Evolutionary conservation across 2,797 vertebrate species (phyloP).

Genomic region (Amblyopsis hoosieri): DNA sequence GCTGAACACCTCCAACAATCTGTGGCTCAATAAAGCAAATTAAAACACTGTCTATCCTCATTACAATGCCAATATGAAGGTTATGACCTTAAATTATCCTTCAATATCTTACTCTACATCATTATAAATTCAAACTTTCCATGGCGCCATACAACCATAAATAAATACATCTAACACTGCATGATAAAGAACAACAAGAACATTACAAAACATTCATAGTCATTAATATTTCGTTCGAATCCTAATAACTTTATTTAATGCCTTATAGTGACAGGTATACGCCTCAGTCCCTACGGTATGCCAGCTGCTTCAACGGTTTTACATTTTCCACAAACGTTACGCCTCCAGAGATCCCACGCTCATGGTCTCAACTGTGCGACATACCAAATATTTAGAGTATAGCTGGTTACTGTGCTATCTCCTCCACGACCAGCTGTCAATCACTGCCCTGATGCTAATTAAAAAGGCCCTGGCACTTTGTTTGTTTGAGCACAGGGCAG

Average conservation of each 20-base stretch:
- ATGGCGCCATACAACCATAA: conserved; percentile 35
- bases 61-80: conserved; percentile 48
- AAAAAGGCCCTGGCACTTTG: conserved; percentile 66
- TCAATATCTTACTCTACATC: conserved; percentile 19
- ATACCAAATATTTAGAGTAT: conserved; percentile 80
- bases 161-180: conserved; percentile 39
- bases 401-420: conserved; percentile 75
- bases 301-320: conserved; percentile 14
- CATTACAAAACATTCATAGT: conserved; percentile 9
- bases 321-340: conserved; percentile 44
- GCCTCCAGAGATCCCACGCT: conserved; percentile 52
- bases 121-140: conserved; percentile 45
- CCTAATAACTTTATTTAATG: conserved; percentile 31
- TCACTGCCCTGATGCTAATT: conserved; percentile 75
- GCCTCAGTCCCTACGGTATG: conserved; percentile 20
- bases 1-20: conserved; percentile 21
- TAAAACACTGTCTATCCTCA: conserved; percentile 33
- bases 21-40: conserved; percentile 45
- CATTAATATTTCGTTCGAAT: conserved; percentile 18
- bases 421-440: conserved; percentile 77
- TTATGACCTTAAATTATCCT: conserved; percentile 41
- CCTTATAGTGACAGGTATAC: conserved; percentile 28
- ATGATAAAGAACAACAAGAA: conserved; percentile 9
- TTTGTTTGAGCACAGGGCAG: conserved; percentile 75
- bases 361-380: conserved; percentile 60